Evolutionary conservation across 2,797 vertebrate genomes (phyloP), one percentile per base, ranked within the genome.

Genomic region (Buphagus erythrorhynchus): DNA sequence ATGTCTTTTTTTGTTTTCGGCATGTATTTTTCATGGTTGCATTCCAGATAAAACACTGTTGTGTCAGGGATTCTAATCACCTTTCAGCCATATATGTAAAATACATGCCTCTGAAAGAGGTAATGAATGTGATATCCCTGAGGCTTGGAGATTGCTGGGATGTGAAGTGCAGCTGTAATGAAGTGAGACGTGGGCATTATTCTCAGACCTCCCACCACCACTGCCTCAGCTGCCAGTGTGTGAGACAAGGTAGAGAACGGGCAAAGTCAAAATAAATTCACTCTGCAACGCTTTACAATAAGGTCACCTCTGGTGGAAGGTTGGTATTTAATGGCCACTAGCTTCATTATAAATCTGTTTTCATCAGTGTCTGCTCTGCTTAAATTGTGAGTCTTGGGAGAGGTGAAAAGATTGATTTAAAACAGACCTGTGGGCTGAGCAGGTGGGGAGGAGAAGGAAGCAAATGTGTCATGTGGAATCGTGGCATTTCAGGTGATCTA

Each of bases 11-110:
- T 88, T 92, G 83, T n/a, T 95, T 91, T 35, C 62, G 72, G 75
- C 81, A 72, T 5, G 0, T 79, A 85, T 96, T 94, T 95, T 93
- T 94, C 92, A 74, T 80, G 68, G 86, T 71, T 91, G 75, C 81
- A 87, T 95, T 91, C 26, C 90, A 91, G 88, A 93, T 95, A 94
- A 97, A 96, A 81, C 25, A 81, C 92, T 74, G 52, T 87, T 82
- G 76, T 90, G 94, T 89, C 88, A 95, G 63, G 86, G 95, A 81
- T 90, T 94, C 91, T 96, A 92, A 95, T 93, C 95, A 94, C 91
- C 93, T 95, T 85, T 96, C 94, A 95, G 88, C 78, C 80, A 90
- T 84, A 88, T 96, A 96, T 97, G 96, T 89, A 96, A 97, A 97
- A 96, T 95, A 67, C 88, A 2, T 66, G 93, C 88, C 94, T 95